phyloP scores from a whole-genome alignment of 2,113 vertebrate genomes.

The Cyanocitta stelleri region DNA sequence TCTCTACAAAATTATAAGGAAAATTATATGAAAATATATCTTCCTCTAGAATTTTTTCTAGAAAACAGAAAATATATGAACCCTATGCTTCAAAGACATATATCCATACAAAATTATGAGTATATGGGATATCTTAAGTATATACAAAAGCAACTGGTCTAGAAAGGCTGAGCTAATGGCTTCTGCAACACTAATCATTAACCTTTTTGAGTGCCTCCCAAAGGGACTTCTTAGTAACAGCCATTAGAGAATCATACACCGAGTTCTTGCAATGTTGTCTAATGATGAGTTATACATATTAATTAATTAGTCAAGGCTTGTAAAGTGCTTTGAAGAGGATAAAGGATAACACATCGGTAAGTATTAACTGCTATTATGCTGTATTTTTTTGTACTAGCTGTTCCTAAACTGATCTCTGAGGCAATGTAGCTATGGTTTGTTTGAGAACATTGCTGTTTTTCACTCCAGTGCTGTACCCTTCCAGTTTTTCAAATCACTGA shows the following conservation, averaged over 20 bases:
- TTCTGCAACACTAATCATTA: neutral
- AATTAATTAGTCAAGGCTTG: constrained; percentile 8
- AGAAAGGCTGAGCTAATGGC: neutral
- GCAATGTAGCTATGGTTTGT: neutral
- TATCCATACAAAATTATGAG: neutral
- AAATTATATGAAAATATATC: neutral
- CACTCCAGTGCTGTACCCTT: neutral
- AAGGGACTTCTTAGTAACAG: neutral
- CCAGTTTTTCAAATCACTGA: neutral
- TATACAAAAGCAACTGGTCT: neutral
- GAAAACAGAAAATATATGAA: neutral
- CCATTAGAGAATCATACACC: neutral
- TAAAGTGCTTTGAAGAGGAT: neutral
- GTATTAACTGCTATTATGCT: neutral
- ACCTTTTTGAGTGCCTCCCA: neutral
- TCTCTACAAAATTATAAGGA: neutral
- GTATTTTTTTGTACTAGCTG: neutral
- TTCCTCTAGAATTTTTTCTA: neutral
- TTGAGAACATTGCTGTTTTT: neutral
- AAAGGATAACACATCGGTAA: neutral
- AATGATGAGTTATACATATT: neutral
- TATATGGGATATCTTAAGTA: neutral
- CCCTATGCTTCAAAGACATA: neutral
- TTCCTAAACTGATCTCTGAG: neutral
- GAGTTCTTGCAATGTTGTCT: neutral